Conservation (phyloP, 2,113 vertebrate genomes). For the Telmatochromis sp. region DNA sequence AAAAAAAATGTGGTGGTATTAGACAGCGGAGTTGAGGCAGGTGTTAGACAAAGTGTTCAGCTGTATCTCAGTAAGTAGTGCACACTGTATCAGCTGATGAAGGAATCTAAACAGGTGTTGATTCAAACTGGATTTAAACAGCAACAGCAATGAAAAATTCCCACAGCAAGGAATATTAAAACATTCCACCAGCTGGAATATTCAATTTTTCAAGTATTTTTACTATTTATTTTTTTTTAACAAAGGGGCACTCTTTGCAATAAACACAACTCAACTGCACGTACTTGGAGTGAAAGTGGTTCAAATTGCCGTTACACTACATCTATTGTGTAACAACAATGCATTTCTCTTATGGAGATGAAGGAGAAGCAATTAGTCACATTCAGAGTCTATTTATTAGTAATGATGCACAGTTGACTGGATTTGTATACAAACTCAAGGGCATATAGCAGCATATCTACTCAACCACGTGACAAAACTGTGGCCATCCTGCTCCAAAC, state of each 20-base stretch:
- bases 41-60: neutral
- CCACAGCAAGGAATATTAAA: neutral
- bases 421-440: neutral
- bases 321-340: neutral
- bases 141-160: neutral
- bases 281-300: neutral
- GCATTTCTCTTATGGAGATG: neutral
- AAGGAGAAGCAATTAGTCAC: neutral
- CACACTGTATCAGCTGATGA: neutral
- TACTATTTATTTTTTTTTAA: fast-evolving
- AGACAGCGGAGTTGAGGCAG: neutral
- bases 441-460: neutral
- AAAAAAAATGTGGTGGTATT: neutral
- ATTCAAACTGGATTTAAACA: neutral
- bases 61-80: neutral
- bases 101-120: neutral
- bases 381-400: neutral
- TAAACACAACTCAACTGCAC: neutral
- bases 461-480: neutral
- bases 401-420: neutral
- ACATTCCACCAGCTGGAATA: neutral
- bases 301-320: neutral
- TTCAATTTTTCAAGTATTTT: neutral
- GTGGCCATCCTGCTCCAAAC: neutral
- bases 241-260: neutral